A percentile compares a stretch with the other conserved stretches of the same genome.
These are phyloP conservation scores for Ligdia adustata DNA, from an alignment of 2,888 invertebrate species.

Conservation along the genomic window DNA sequence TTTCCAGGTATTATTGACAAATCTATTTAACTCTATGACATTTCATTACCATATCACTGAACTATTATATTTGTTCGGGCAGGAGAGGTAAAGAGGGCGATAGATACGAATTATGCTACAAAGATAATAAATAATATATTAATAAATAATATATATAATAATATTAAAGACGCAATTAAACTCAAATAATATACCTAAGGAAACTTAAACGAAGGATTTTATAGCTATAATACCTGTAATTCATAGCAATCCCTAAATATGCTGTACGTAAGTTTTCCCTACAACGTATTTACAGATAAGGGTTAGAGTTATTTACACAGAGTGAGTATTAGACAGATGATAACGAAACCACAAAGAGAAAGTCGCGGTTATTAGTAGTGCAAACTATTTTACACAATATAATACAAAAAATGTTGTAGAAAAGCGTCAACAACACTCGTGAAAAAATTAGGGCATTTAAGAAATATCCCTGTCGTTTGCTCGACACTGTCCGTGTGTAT, in stretches of 20 bases:
- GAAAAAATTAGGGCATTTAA: background rate
- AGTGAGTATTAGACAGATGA: slow-evolving; percentile 4
- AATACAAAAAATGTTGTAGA: slow-evolving; percentile 13
- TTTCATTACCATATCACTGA: no score
- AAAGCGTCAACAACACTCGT: background rate
- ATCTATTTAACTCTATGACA: no score
- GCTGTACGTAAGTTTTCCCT: background rate
- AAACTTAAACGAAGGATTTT: no score
- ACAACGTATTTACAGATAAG: slow-evolving; percentile 4
- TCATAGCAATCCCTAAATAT: background rate
- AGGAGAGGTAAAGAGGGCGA: no score
- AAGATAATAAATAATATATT: no score
- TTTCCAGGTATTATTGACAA: no score
- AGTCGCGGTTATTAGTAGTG: slow-evolving; percentile 1
- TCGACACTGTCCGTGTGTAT: background rate
- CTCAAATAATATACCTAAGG: no score
- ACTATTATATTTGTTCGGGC: no score
- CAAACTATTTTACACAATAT: slow-evolving; percentile 15
- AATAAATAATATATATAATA: no score
- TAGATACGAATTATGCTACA: no score
- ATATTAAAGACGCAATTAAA: no score
- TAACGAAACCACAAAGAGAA: background rate
- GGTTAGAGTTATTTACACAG: slow-evolving; percentile 20
- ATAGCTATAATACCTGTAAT: no score
- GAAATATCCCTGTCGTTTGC: background rate